phyloP scores from a whole-genome alignment of 2,113 vertebrate genomes.

The Zootoca vivipara region DNA sequence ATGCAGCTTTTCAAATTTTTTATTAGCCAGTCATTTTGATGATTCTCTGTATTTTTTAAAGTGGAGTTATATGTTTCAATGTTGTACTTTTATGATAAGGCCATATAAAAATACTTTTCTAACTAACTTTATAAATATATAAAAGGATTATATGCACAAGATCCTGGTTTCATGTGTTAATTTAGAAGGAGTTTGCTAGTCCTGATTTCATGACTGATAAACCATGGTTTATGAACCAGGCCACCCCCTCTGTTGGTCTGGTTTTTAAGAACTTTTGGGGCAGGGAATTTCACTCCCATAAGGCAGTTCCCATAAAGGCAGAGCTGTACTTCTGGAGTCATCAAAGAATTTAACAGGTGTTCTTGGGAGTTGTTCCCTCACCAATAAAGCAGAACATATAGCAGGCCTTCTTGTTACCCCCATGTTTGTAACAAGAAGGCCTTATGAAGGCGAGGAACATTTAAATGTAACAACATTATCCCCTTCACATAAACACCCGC shows the following conservation, averaged over 20 bases:
- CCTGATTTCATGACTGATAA: not conserved
- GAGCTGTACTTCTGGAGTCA: not conserved
- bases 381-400: not conserved
- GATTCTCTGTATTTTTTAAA: no score
- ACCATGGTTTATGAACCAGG: not conserved
- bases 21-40: no score
- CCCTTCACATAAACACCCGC: not conserved
- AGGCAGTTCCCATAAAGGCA: not conserved
- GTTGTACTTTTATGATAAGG: no score
- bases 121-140: no score
- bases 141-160: no score
- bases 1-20: no score
- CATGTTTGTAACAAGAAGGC: no score
- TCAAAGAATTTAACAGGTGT: not conserved
- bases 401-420: not conserved
- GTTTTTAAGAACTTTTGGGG: not conserved
- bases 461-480: constrained; percentile 30
- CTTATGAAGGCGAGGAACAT: not conserved
- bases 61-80: no score
- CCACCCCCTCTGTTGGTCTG: not conserved
- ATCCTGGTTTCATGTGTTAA: not conserved
- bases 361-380: not conserved
- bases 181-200: not conserved
- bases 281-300: not conserved
- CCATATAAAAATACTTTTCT: no score